Percentiles rank a stretch among this genome's conserved stretches.
Evolutionary conservation across 2,888 invertebrate species (phyloP).

Genomic region (Drosophila subsilvestris): DNA sequence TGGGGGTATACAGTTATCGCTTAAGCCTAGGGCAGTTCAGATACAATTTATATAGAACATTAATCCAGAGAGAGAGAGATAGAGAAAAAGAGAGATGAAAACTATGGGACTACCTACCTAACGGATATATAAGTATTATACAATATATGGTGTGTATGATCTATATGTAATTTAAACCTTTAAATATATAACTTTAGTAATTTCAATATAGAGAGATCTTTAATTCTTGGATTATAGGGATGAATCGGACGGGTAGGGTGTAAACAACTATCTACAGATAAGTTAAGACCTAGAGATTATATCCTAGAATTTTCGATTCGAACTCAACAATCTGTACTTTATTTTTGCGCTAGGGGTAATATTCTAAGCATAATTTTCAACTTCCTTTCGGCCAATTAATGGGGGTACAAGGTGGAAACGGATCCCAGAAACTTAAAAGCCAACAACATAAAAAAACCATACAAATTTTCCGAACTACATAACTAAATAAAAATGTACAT

Average conservation of each 20-base stretch:
- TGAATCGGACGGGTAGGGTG: background rate
- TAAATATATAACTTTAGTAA: background rate
- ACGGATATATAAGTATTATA: slow-evolving; percentile 24
- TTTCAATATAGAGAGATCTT: slow-evolving; percentile 6
- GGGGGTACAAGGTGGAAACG: slow-evolving; percentile 9
- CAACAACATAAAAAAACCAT: slow-evolving; percentile 16
- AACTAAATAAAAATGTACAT: slow-evolving; percentile 28
- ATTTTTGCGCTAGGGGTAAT: background rate
- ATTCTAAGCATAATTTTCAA: slow-evolving; percentile 11
- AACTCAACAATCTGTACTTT: slow-evolving; percentile 1
- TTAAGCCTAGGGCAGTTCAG: slow-evolving; percentile 37
- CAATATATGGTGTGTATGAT: too few relatives aligned
- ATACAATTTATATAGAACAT: slow-evolving; percentile 33
- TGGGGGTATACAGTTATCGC: slow-evolving; percentile 25
- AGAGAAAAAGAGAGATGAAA: slow-evolving; percentile 17
- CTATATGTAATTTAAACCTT: slow-evolving; percentile 10
- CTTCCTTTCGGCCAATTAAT: slow-evolving; percentile 10
- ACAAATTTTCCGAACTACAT: slow-evolving; percentile 21
- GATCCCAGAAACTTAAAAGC: slow-evolving; percentile 4
- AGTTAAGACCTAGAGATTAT: slow-evolving; percentile 6
- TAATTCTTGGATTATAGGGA: background rate
- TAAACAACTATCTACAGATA: slow-evolving; percentile 19
- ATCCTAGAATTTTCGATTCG: slow-evolving; percentile 4
- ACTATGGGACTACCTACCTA: slow-evolving; percentile 49
- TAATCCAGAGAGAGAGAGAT: slow-evolving; percentile 22